Conservation (phyloP, 2,113 vertebrate genomes). For the Monopterus albus region DNA sequence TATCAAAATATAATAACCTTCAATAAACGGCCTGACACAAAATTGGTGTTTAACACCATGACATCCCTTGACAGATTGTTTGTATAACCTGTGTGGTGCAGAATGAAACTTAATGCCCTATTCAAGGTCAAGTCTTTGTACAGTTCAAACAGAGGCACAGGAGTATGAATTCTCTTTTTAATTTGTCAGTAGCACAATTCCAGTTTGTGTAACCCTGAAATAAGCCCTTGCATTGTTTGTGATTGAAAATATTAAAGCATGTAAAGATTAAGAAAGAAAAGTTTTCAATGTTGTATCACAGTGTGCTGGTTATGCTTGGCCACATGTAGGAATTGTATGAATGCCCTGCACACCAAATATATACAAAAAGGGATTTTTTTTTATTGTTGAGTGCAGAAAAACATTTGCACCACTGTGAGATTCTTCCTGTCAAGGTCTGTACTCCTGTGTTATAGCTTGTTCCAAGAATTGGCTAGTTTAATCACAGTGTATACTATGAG, state of each 20-base stretch:
- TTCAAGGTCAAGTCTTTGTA: slow-evolving; percentile 6
- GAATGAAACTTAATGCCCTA: neutral
- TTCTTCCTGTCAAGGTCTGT: neutral
- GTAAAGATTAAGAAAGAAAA: neutral
- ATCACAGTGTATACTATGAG: slow-evolving; percentile 44
- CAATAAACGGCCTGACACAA: neutral
- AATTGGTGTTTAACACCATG: neutral
- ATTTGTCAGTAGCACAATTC: neutral
- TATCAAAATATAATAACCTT: slow-evolving; percentile 21
- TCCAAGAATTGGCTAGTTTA: slow-evolving; percentile 33
- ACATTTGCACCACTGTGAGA: neutral
- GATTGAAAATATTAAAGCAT: slow-evolving; percentile 1
- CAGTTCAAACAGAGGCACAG: neutral
- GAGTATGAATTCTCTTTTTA: neutral
- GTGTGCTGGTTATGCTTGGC: slow-evolving; percentile 13
- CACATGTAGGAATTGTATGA: slow-evolving; percentile 34
- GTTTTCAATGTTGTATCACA: neutral
- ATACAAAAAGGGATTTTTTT: neutral
- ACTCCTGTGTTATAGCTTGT: slow-evolving; percentile 9
- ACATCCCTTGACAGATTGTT: neutral
- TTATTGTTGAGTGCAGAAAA: neutral
- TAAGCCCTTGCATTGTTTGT: neutral
- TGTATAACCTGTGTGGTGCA: neutral
- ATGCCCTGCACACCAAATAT: too few species aligned
- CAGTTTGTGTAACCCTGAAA: neutral